Percentiles rank a stretch among this genome's conserved stretches.
phyloP scores from a whole-genome alignment of 2,797 vertebrate genomes.

The Sphaeramia orbicularis region DNA sequence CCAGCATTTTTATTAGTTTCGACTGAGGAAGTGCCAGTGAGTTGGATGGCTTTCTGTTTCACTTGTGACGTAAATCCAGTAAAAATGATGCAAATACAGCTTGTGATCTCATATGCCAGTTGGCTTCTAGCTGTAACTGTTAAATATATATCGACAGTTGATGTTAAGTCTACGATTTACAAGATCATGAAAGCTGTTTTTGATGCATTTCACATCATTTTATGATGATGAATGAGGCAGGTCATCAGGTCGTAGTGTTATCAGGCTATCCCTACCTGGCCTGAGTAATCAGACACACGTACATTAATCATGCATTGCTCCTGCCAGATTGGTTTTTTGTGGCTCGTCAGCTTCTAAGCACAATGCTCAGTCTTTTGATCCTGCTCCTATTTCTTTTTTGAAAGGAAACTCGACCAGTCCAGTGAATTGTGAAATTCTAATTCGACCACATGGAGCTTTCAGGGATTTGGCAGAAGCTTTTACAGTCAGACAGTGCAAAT shows the following conservation, averaged over 20 bases:
- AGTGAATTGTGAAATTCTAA: conserved; percentile 2
- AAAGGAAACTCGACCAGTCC: not conserved
- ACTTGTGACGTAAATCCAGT: conserved; percentile 1
- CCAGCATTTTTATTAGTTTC: conserved; percentile 16
- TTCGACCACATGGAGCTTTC: conserved; percentile 9
- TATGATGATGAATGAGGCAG: not conserved
- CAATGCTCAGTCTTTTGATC: conserved; percentile 27
- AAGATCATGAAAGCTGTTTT: not conserved
- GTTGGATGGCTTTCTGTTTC: conserved; percentile 9
- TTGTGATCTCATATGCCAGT: too few species aligned
- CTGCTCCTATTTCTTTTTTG: conserved; percentile 12
- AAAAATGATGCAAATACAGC: not conserved
- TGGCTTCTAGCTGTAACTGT: not conserved
- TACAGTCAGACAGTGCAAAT: not conserved
- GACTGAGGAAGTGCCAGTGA: conserved; percentile 18
- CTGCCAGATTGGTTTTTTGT: conserved; percentile 11
- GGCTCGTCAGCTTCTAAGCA: conserved; percentile 1
- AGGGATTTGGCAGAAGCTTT: conserved; percentile 8
- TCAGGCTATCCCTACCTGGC: not conserved
- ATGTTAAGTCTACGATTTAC: not conserved
- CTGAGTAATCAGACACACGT: conserved; percentile 1
- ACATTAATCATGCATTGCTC: not conserved
- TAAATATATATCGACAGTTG: not conserved
- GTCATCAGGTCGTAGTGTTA: not conserved
- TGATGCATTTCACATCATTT: not conserved